Base-by-base conservation (phyloP, 2,888 invertebrate species). In the Chironomus riparius region DNA sequence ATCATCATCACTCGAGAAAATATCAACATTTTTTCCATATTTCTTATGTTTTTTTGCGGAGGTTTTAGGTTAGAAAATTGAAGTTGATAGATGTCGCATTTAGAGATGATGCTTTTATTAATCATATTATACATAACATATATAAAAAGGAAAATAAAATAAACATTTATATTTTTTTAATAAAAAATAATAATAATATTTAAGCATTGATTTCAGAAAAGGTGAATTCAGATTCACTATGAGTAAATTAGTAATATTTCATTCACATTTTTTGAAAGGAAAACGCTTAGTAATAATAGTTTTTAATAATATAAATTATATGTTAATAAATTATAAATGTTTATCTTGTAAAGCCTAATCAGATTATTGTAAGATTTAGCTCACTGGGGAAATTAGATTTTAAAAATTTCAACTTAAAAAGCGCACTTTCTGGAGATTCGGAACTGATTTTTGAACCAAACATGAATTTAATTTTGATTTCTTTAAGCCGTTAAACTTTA, bases 21-120 rank as follows among this genome's bases (percentile, higher is more conserved):
- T 65, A 10, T 47, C 47, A 18, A 15, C 18, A 70, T 70, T 47
- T 70, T 47, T 28, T 15, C 2, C n/a, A 56, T 18, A 56, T 56
- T 56, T 18, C n/a, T 18, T 15, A 56, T 18, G 56, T 18, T 56
- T 56, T 28, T 28, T 28, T 28, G 70, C 47, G 47, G 47, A 70
- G 47, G 10, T 70, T 70, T 70, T 70, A 12, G 10, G 18, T 50
- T 22, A 56, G 71, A 24, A 50, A 71, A 71, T 50, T 71, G 24
- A 50, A 47, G 48, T 71, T 56, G 71, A 22, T 48, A 71, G 38
- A 68, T 68, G 71, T 71, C 71, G 71, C 71, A 71, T 71, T 70
- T 70, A 22, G 22, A 65, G 18, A 50, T 50, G 15, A n/a, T 50
- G 50, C 13, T n/a, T 48, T n/a, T 50, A 50, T 50, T 50, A 18